These are phyloP conservation scores for Lampris megalopsis DNA, from an alignment of 2,113 vertebrate species.

Conservation along the genomic window DNA sequence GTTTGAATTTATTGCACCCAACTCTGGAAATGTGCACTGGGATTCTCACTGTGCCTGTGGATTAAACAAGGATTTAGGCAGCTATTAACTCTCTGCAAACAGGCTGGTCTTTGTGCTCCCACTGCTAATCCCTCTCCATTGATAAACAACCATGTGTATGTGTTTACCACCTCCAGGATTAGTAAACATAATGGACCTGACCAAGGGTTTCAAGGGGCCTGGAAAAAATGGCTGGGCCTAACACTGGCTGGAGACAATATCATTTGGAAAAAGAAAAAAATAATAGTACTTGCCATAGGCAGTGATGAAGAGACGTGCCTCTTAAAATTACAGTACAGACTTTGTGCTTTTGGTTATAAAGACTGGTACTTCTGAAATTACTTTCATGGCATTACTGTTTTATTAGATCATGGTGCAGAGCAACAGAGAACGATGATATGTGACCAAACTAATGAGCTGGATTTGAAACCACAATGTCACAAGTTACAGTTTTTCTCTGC, in stretches of 20 bases:
- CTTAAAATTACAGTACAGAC: background rate
- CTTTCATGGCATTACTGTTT: background rate
- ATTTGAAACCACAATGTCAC: background rate
- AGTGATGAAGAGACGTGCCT: background rate
- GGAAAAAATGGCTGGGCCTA: background rate
- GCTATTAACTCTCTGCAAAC: constrained; percentile 53
- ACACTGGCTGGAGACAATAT: background rate
- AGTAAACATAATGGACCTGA: constrained; percentile 33
- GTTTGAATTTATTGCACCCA: constrained; percentile 32
- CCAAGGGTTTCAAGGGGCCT: constrained; percentile 8
- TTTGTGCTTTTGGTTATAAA: no score
- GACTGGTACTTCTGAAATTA: background rate
- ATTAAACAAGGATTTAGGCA: constrained; percentile 58
- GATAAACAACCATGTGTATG: constrained; percentile 62
- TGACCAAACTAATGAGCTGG: background rate
- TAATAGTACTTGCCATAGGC: no score
- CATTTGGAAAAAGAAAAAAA: background rate
- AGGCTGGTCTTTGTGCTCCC: constrained; percentile 59
- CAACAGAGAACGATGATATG: no score
- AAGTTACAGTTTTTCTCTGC: no score
- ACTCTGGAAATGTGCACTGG: constrained; percentile 43
- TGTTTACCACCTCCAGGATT: constrained; percentile 61
- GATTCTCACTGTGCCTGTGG: constrained; percentile 40
- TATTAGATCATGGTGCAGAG: background rate
- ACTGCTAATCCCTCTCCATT: constrained; percentile 59